A percentile compares a stretch with the other conserved stretches of the same genome.
These are phyloP conservation scores for Mythimna vitellina DNA, from an alignment of 2,888 invertebrate genomes.

Conservation along the genomic window DNA sequence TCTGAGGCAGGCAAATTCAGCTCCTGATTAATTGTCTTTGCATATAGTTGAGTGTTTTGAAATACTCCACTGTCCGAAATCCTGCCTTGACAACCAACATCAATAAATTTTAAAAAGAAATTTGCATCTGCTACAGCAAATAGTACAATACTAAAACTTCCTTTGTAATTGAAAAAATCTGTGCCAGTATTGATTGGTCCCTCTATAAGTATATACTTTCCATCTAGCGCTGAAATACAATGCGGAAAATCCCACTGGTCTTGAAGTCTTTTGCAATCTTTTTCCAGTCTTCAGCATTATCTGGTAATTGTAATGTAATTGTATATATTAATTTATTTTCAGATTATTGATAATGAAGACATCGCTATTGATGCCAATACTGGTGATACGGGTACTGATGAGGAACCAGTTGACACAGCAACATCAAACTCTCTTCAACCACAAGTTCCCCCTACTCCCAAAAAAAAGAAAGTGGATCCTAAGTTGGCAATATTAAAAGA, in stretches of 20 bases:
- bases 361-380: slow-evolving; percentile 18
- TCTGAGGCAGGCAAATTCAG: slow-evolving; percentile 29
- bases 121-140: slow-evolving; percentile 31
- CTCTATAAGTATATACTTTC: slow-evolving; percentile 35
- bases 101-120: slow-evolving; percentile 34
- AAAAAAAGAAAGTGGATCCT: slow-evolving; percentile 36
- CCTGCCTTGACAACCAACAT: slow-evolving; percentile 35
- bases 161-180: slow-evolving; percentile 32
- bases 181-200: slow-evolving; percentile 35
- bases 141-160: slow-evolving; percentile 29
- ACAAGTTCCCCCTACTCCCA: slow-evolving; percentile 31
- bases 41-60: slow-evolving; percentile 30
- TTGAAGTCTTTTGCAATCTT: slow-evolving; percentile 23
- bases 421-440: slow-evolving; percentile 20
- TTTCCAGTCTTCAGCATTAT: slow-evolving; percentile 34
- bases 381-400: slow-evolving; percentile 19
- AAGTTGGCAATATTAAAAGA: slow-evolving; percentile 37
- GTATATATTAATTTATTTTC: slow-evolving; percentile 23
- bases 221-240: slow-evolving; percentile 35
- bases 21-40: slow-evolving; percentile 27
- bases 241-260: slow-evolving; percentile 37
- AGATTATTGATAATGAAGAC: slow-evolving; percentile 26
- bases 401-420: slow-evolving; percentile 25
- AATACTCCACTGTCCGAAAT: slow-evolving; percentile 23
- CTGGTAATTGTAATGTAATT: slow-evolving; percentile 37